A percentile compares a stretch with the other conserved stretches of the same genome.
These are phyloP conservation scores for Ophraella communa DNA, from an alignment of 2,888 invertebrate genomes.

Conservation along the genomic window DNA sequence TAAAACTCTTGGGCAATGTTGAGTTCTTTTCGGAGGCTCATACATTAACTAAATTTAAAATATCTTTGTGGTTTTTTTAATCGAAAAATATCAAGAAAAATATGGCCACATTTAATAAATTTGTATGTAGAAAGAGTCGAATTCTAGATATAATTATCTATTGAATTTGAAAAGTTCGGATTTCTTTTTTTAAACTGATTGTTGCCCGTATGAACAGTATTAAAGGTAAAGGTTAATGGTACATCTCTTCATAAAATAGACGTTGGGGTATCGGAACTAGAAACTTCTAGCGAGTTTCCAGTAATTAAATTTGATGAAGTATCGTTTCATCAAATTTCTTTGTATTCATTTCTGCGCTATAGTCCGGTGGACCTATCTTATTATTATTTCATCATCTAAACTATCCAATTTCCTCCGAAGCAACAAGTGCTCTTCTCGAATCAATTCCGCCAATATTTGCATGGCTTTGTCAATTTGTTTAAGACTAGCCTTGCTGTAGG, in stretches of 20 bases:
- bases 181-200: background rate
- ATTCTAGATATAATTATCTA: background rate
- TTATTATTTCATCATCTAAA: constrained; percentile 45
- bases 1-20: background rate
- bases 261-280: background rate
- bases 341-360: constrained; percentile 17
- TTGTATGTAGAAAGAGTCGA: background rate
- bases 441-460: constrained; percentile 66
- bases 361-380: constrained; percentile 36
- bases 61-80: background rate
- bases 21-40: background rate
- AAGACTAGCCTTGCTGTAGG: constrained; percentile 72
- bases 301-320: constrained; percentile 10
- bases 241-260: background rate
- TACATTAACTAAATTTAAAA: background rate
- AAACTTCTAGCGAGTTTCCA: background rate
- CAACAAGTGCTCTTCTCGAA: constrained; percentile 65
- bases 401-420: constrained; percentile 57
- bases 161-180: background rate
- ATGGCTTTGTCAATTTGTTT: constrained; percentile 71
- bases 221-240: background rate
- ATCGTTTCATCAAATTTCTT: constrained; percentile 19
- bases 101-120: background rate
- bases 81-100: background rate
- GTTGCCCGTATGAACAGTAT: background rate